Evolutionary conservation across 2,888 invertebrate species (phyloP).

Genomic region (Tachina lurida): DNA sequence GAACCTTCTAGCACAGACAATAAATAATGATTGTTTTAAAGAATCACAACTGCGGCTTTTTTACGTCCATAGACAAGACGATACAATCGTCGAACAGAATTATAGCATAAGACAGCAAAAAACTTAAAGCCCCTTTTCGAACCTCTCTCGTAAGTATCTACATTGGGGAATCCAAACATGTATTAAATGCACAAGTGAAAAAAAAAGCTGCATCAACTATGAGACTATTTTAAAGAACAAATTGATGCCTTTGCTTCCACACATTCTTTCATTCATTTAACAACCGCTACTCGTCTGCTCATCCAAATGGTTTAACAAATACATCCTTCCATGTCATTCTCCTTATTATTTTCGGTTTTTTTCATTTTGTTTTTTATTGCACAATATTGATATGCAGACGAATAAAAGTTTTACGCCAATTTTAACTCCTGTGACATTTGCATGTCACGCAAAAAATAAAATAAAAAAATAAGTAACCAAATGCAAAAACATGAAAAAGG

Average conservation of each 20-base stretch:
- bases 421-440: conserved; percentile 66
- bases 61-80: no score
- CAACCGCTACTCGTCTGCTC: conserved; percentile 36
- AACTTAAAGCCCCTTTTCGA: background rate
- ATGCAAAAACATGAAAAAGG: conserved; percentile 17
- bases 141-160: conserved; percentile 1
- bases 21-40: no score
- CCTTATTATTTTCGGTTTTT: conserved; percentile 47
- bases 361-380: background rate
- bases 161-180: conserved; percentile 2
- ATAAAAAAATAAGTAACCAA: conserved; percentile 19
- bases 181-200: background rate
- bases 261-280: conserved; percentile 16
- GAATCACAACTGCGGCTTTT: no score
- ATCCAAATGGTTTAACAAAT: conserved; percentile 32
- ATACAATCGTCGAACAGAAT: no score
- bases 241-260: conserved; percentile 14
- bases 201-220: conserved; percentile 18
- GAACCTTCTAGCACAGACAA: no score
- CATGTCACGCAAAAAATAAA: conserved; percentile 52
- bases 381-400: conserved; percentile 53
- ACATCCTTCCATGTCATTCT: conserved; percentile 37
- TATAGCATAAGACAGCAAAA: no score
- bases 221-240: conserved; percentile 16
- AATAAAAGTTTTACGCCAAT: conserved; percentile 67